Percentiles rank a stretch among this genome's conserved stretches.
These are phyloP conservation scores for Virgularia gustaviana DNA, from an alignment of 92 coral and sea anemone species.

Conservation along the genomic window DNA sequence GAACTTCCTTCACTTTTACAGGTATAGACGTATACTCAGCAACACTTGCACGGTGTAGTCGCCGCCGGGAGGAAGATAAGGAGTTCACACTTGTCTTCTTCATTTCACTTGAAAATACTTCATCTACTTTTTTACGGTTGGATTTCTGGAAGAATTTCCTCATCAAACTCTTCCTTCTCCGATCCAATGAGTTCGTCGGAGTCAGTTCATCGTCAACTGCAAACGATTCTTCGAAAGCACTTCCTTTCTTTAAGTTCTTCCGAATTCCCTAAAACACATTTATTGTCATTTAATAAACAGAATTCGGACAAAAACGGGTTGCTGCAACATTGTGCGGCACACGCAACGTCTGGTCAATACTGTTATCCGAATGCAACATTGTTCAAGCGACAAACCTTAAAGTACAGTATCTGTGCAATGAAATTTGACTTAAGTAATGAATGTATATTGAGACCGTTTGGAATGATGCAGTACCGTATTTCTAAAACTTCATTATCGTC, in stretches of 20 bases:
- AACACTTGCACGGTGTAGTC: not conserved
- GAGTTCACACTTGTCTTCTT: conserved; percentile 5
- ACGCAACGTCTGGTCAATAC: no score
- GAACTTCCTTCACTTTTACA: conserved; percentile 70
- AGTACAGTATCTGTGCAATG: no score
- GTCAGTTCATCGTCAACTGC: conserved; percentile 21
- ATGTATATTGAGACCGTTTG: no score
- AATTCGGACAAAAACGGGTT: no score
- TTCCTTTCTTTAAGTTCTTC: conserved; percentile 19
- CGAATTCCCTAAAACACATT: no score
- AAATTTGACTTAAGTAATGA: no score
- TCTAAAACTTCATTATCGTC: no score
- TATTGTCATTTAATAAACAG: no score
- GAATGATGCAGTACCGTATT: no score
- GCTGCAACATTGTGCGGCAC: no score
- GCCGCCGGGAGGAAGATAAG: conserved; percentile 2
- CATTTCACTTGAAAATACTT: conserved; percentile 52
- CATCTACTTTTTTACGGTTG: conserved; percentile 74
- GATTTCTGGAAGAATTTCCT: conserved; percentile 70
- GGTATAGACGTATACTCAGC: conserved; percentile 87
- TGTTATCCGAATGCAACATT: no score
- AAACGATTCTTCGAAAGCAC: conserved; percentile 20
- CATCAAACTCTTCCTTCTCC: conserved; percentile 52
- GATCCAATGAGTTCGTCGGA: conserved; percentile 12
- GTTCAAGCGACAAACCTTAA: no score